These are phyloP conservation scores for Cotesia chilonis DNA, from an alignment of 1,140 invertebrate genomes.

Conservation along the genomic window DNA sequence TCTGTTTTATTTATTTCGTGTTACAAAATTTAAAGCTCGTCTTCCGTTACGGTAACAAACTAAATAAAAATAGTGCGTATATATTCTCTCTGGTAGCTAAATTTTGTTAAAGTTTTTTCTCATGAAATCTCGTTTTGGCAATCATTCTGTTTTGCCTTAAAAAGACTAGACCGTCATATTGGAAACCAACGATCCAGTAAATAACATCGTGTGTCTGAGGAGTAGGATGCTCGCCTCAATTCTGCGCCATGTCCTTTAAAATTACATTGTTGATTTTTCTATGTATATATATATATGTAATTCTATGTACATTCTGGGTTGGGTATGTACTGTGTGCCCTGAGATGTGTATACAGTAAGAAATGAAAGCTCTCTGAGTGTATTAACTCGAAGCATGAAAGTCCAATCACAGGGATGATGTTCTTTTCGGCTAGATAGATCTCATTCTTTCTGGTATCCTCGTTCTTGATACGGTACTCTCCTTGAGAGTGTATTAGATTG, in stretches of 20 bases:
- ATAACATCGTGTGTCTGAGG: slow-evolving; percentile 46
- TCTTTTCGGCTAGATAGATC: slow-evolving; percentile 35
- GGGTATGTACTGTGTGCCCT: not conserved
- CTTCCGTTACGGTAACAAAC: not conserved
- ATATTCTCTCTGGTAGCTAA: slow-evolving; percentile 26
- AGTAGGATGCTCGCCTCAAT: slow-evolving; percentile 10
- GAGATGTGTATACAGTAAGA: slow-evolving; percentile 8
- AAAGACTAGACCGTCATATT: slow-evolving; percentile 50
- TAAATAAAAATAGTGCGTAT: not conserved
- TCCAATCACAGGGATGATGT: slow-evolving; percentile 46
- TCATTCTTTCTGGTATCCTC: slow-evolving; percentile 25
- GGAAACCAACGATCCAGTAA: slow-evolving; percentile 59
- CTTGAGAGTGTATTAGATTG: slow-evolving; percentile 61
- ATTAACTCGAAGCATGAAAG: slow-evolving; percentile 37
- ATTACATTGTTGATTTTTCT: not conserved
- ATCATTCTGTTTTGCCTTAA: slow-evolving; percentile 38
- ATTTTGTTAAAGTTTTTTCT: slow-evolving; percentile 31
- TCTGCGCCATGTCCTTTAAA: not conserved
- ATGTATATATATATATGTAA: not conserved
- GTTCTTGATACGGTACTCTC: slow-evolving; percentile 40
- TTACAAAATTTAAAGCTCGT: no score
- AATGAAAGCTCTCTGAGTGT: slow-evolving; percentile 11
- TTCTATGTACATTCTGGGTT: not conserved
- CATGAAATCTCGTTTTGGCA: slow-evolving; percentile 32
- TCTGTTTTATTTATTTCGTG: no score